Evolutionary conservation across 92 coral and sea anemone genomes (phyloP).

Genomic region (Virgularia gustaviana): DNA sequence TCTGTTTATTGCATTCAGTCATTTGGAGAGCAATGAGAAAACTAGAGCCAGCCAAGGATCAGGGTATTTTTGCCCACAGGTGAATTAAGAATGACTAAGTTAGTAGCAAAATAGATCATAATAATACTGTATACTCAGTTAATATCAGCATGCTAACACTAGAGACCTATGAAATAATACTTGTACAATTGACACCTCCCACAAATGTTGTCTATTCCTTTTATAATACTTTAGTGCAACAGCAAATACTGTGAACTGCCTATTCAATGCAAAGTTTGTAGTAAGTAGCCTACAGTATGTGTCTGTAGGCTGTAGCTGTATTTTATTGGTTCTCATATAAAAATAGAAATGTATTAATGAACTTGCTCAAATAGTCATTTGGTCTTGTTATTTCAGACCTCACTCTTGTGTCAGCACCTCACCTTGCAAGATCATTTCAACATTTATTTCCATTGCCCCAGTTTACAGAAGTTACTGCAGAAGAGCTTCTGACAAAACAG

Average conservation of each 20-base stretch:
- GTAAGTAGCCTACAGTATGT: too few species aligned
- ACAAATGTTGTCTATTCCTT: background rate
- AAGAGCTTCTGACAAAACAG: conserved; percentile 19
- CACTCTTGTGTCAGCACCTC: conserved; percentile 94
- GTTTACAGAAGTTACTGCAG: conserved; percentile 60
- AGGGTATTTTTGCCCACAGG: conserved; percentile 98
- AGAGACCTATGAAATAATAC: too few species aligned
- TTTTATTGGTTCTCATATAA: background rate
- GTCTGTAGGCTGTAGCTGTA: too few species aligned
- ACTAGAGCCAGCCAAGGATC: conserved; percentile 66
- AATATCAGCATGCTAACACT: too few species aligned
- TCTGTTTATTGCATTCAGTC: conserved; percentile 47
- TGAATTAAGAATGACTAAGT: conserved; percentile 12
- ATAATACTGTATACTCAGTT: too few species aligned
- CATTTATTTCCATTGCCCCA: conserved; percentile 89
- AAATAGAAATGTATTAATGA: background rate
- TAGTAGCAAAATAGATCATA: too few species aligned
- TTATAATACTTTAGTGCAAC: conserved; percentile 60
- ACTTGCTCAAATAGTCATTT: background rate
- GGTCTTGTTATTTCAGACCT: conserved; percentile 54
- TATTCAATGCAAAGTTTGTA: conserved; percentile 94
- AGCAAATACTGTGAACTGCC: conserved; percentile 99
- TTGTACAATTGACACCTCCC: background rate
- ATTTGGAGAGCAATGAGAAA: conserved; percentile 62
- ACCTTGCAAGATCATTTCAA: conserved; percentile 93